Conservation (phyloP, 2,113 vertebrate species). For the Amphiprion percula region DNA sequence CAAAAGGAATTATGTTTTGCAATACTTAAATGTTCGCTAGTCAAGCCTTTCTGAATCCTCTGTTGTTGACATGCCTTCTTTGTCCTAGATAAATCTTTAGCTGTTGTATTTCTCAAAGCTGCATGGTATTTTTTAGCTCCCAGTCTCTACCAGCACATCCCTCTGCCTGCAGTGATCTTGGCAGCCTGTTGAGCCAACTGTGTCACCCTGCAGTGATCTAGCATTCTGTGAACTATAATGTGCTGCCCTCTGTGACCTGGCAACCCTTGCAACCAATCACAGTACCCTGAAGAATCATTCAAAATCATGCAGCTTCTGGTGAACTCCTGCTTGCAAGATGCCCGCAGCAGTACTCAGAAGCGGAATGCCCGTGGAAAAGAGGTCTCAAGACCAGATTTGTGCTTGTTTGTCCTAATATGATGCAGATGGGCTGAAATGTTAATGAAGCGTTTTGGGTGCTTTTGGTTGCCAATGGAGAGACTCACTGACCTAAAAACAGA, state of each 20-base stretch:
- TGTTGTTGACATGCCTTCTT: too few relatives aligned
- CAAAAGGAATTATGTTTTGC: too few relatives aligned
- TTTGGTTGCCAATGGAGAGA: conserved; percentile 7
- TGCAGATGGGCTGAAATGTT: conserved; percentile 53
- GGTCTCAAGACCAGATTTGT: conserved; percentile 5
- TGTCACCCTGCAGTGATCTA: conserved; percentile 62
- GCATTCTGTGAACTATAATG: conserved; percentile 50
- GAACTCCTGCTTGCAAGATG: conserved; percentile 1
- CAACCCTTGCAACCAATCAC: conserved; percentile 53
- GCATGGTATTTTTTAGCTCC: conserved; percentile 27
- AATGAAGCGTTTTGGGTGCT: conserved; percentile 11
- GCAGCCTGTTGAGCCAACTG: conserved; percentile 61
- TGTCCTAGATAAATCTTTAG: neutral
- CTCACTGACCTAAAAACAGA: neutral
- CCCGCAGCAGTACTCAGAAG: conserved; percentile 18
- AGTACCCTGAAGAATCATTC: conserved; percentile 23
- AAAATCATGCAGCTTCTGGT: conserved; percentile 37
- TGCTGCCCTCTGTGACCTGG: conserved; percentile 45
- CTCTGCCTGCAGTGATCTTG: conserved; percentile 58
- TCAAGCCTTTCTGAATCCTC: too few relatives aligned
- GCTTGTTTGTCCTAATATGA: conserved; percentile 5
- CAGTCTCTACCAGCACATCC: conserved; percentile 30
- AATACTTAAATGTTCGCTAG: too few relatives aligned
- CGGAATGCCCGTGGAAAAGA: neutral
- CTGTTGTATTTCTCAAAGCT: neutral